phyloP scores from a whole-genome alignment of 1,140 invertebrate species.

The Conus betulinus region DNA sequence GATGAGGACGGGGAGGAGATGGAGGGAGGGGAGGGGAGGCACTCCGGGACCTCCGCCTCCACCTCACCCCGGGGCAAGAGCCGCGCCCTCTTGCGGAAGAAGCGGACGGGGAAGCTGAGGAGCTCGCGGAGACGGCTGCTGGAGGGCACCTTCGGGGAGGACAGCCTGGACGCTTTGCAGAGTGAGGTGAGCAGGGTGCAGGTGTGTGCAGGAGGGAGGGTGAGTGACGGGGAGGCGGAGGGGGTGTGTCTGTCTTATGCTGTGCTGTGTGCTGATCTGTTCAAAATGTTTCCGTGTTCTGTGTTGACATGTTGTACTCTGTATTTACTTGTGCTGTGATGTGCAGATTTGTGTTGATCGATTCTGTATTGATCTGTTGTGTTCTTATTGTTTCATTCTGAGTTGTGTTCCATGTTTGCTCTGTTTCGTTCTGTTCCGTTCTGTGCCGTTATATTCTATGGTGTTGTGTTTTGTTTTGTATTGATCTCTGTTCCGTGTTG shows the following conservation, averaged over 20 bases:
- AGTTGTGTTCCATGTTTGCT: too few relatives aligned
- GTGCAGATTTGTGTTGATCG: too few relatives aligned
- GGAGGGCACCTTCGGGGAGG: constrained; percentile 26
- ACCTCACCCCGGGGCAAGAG: constrained; percentile 14
- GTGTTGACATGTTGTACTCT: not conserved
- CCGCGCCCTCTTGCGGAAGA: constrained; percentile 12
- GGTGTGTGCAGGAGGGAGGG: not conserved
- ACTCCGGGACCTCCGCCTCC: not conserved
- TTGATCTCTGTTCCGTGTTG: not conserved
- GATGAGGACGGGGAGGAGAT: constrained; percentile 30
- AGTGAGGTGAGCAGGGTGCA: not conserved
- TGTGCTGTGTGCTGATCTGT: not conserved
- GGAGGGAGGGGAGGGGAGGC: constrained; percentile 4
- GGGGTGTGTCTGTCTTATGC: not conserved
- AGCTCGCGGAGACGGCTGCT: not conserved
- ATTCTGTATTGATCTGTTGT: too few relatives aligned
- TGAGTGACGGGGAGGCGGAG: not conserved
- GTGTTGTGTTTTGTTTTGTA: not conserved
- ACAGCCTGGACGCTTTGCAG: not conserved
- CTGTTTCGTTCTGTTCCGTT: not conserved
- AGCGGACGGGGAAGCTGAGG: constrained; percentile 4
- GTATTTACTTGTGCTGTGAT: too few relatives aligned
- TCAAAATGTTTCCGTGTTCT: not conserved
- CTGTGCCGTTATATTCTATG: not conserved
- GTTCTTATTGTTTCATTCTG: too few relatives aligned